A percentile compares a stretch with the other conserved stretches of the same genome.
phyloP scores from a whole-genome alignment of 2,113 vertebrate genomes.

The Anolis sagrei region DNA sequence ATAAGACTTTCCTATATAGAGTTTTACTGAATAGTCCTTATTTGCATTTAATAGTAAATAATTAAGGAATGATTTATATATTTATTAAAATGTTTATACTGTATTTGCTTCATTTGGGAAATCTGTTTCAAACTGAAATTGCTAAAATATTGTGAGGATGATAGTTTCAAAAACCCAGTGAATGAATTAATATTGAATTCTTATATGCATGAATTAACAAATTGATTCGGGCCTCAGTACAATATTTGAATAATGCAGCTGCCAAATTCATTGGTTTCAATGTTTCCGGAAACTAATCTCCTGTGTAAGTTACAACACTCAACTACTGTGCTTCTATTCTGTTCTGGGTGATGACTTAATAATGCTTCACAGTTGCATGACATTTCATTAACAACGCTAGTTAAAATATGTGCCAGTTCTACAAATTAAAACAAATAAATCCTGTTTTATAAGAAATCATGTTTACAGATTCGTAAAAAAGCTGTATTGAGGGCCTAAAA shows the following conservation, averaged over 20 bases:
- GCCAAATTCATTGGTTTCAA: slow-evolving; percentile 63
- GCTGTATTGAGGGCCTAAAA: slow-evolving; percentile 4
- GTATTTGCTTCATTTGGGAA: slow-evolving; percentile 29
- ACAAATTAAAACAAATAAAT: background rate
- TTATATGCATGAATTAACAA: slow-evolving; percentile 68
- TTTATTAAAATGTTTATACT: slow-evolving; percentile 12
- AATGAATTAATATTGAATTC: slow-evolving; percentile 69
- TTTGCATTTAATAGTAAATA: background rate
- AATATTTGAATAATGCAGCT: slow-evolving; percentile 70
- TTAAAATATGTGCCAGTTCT: background rate
- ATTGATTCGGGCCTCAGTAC: slow-evolving; percentile 58
- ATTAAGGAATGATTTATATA: background rate
- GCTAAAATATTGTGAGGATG: slow-evolving; percentile 45
- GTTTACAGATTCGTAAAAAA: background rate
- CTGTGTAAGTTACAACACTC: slow-evolving; percentile 59
- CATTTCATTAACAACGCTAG: slow-evolving; percentile 4
- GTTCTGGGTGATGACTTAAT: slow-evolving; percentile 51
- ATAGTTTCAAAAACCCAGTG: slow-evolving; percentile 53
- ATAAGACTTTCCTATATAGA: background rate
- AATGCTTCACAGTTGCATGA: slow-evolving; percentile 34
- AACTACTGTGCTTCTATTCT: slow-evolving; percentile 57
- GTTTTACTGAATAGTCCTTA: background rate
- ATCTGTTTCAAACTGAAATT: slow-evolving; percentile 42
- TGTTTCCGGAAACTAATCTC: slow-evolving; percentile 73
- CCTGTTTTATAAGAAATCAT: background rate